These are phyloP conservation scores for Muscidifurax raptorellus DNA, from an alignment of 1,140 invertebrate species.

Conservation along the genomic window DNA sequence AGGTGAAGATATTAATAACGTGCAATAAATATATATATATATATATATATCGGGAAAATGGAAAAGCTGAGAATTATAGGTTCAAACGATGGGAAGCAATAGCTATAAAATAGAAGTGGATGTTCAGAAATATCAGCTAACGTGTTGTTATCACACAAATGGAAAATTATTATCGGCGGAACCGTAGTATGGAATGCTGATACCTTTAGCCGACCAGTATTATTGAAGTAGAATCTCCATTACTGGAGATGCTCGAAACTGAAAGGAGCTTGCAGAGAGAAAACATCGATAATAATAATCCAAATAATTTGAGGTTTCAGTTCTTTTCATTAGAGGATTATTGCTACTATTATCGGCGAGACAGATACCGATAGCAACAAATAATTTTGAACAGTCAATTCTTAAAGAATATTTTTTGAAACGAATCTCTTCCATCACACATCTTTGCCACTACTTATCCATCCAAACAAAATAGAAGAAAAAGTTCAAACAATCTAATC, in stretches of 20 bases:
- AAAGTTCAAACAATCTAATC: not conserved
- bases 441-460: too few species aligned
- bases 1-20: not conserved
- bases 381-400: not conserved
- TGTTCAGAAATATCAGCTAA: not conserved
- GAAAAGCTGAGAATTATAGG: not conserved
- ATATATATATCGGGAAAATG: not conserved
- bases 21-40: not conserved
- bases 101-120: not conserved
- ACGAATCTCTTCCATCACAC: too few species aligned
- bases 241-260: not conserved
- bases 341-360: not conserved
- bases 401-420: too few species aligned
- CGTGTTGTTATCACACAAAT: not conserved
- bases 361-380: too few species aligned
- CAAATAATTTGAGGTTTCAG: not conserved
- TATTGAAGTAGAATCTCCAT: conserved; percentile 10
- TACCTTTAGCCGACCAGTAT: not conserved
- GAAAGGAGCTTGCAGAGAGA: not conserved
- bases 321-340: not conserved
- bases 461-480: not conserved
- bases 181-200: not conserved
- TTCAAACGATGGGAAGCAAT: not conserved
- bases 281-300: not conserved
- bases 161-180: not conserved